Conservation (phyloP, 1,140 invertebrate species). For the Mycetomoellerius zeteki region DNA sequence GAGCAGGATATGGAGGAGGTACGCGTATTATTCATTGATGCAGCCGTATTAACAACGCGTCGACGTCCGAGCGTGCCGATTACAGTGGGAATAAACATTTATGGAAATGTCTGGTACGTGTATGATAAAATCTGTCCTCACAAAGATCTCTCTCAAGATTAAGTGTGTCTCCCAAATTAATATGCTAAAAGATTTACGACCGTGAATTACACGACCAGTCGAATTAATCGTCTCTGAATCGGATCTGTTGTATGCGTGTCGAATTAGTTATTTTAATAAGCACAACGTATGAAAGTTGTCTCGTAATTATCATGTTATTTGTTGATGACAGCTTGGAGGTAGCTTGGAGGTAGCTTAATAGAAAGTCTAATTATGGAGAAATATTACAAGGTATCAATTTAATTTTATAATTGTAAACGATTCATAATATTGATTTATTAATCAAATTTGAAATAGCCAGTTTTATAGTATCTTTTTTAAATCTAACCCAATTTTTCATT, state of each 20-base stretch:
- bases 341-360: not conserved
- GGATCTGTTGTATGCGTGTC: not conserved
- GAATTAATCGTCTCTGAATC: constrained; percentile 14
- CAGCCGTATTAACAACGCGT: constrained; percentile 39
- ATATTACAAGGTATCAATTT: not conserved
- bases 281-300: not conserved
- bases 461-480: not conserved
- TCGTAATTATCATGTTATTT: not conserved
- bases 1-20: constrained; percentile 12
- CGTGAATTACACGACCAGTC: constrained; percentile 5
- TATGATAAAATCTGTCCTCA: not conserved
- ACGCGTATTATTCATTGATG: constrained; percentile 57
- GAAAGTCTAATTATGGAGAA: not conserved
- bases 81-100: constrained; percentile 46
- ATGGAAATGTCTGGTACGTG: constrained; percentile 43
- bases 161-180: constrained; percentile 30
- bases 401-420: not conserved
- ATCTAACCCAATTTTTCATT: not conserved
- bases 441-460: not conserved
- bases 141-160: constrained; percentile 10
- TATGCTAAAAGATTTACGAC: not conserved
- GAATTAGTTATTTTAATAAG: constrained; percentile 21
- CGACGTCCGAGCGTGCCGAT: constrained; percentile 4
- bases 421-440: not conserved
- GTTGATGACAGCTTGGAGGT: not conserved